These are phyloP conservation scores for Megamerina dolium DNA, from an alignment of 2,888 invertebrate genomes.

Conservation along the genomic window DNA sequence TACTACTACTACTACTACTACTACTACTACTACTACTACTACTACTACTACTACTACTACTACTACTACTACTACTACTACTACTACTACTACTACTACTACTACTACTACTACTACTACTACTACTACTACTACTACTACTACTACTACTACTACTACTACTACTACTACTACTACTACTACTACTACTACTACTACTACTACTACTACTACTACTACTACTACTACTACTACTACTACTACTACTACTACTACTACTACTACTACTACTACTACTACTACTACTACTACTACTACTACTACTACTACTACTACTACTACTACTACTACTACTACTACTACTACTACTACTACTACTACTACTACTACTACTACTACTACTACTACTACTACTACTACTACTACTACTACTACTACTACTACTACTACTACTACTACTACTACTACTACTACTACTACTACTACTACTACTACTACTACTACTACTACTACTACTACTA, in stretches of 20 bases:
- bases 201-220: constrained; percentile 2
- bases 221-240: constrained; percentile 4
- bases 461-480: neutral
- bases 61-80: constrained; percentile 4
- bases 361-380: neutral
- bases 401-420: neutral
- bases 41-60: constrained; percentile 4
- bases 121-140: constrained; percentile 4
- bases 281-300: neutral
- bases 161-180: constrained; percentile 3
- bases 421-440: neutral
- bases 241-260: constrained; percentile 4
- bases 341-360: neutral
- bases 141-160: constrained; percentile 1
- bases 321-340: neutral
- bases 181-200: constrained; percentile 4
- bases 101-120: constrained; percentile 4
- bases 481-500: neutral
- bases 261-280: constrained; percentile 1
- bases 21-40: constrained; percentile 3
- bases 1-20: constrained; percentile 4
- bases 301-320: constrained; percentile 1
- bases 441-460: neutral
- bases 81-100: constrained; percentile 3
- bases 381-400: neutral